Evolutionary conservation across 37 sponge, comb jelly and placozoan genomes (phyloP).

Genomic region (Cladorhizidae sp.): DNA sequence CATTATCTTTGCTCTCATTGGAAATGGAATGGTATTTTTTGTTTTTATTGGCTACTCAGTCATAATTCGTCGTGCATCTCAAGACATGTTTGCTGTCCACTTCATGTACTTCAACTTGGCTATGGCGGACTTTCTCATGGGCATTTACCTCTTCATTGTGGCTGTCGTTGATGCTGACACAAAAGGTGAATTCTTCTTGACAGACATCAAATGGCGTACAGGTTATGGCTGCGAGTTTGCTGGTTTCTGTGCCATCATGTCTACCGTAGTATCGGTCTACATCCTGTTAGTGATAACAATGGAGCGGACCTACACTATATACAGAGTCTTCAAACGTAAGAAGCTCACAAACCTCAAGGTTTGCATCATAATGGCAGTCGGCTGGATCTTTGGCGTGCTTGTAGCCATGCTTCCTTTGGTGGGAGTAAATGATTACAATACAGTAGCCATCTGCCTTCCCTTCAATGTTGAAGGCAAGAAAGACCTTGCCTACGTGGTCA

Average conservation of each 20-base stretch:
- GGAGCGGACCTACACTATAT: constrained; percentile 62
- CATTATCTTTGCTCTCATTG: constrained; percentile 41
- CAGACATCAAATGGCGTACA: constrained; percentile 58
- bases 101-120: constrained; percentile 69
- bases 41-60: constrained; percentile 36
- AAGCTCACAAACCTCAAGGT: constrained; percentile 13
- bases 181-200: constrained; percentile 20
- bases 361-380: constrained; percentile 29
- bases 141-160: constrained; percentile 60
- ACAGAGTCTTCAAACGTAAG: not conserved
- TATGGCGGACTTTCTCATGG: constrained; percentile 72
- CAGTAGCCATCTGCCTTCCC: constrained; percentile 64
- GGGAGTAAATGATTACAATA: constrained; percentile 54
- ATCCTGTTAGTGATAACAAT: constrained; percentile 65
- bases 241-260: constrained; percentile 71
- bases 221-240: constrained; percentile 54
- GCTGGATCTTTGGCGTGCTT: constrained; percentile 55
- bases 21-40: constrained; percentile 57
- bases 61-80: not conserved
- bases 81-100: constrained; percentile 14
- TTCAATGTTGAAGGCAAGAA: constrained; percentile 18
- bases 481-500: constrained; percentile 34
- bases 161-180: constrained; percentile 56
- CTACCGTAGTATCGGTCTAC: constrained; percentile 54
- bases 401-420: constrained; percentile 46